Base-by-base conservation (phyloP, 2,113 vertebrate species). In the Gavia stellata region DNA sequence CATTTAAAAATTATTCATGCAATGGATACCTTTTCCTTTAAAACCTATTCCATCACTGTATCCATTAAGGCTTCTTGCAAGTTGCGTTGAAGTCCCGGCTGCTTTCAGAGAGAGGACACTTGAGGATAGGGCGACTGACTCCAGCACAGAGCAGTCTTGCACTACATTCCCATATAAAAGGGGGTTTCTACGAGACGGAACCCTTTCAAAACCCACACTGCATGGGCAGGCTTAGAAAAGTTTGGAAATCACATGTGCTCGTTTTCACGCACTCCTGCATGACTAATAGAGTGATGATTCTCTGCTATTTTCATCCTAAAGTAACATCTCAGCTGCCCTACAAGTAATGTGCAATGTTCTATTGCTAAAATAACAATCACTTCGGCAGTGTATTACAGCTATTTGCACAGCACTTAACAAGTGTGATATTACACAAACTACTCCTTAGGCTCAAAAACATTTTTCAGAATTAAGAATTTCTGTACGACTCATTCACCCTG, bases 401-500 rank as follows among this genome's bases (percentile, higher is more conserved):
- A 62, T 74, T 91, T 62, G 81, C 53, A 80, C 85, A 83, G 66
- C 47, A 47, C 34, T 90, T 86, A 83, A 59, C 45, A 63, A 92
- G 72, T 33, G 52, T 44, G 63, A 55, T 63, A 50, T 49, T 68
- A 81, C 86, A 93, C 33, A 74, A 93, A 79, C 47, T 31, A 34
- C 80, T 50, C 72, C 59, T 88, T 84, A 61, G 86, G 61, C 40
- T 86, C 65, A 88, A 95, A 94, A 16, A 8, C 1, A 1, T 44
- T 56, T 88, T 84, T 94, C 86, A 89, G 77, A 92, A 92, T 81
- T 61, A 73, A 90, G 75, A 73, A 81, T 74, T 81, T 71, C 86
- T 90, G 9, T 52, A n/a, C 5, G 19, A 67, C 55, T 93, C n/a
- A 45, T 67, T 75, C 44, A 56, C 11, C 10, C 36, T 49, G 56